A percentile compares a stretch with the other conserved stretches of the same genome.
These are phyloP conservation scores for Chelidonichthys spinosus DNA, from an alignment of 2,797 vertebrate genomes.

Conservation along the genomic window DNA sequence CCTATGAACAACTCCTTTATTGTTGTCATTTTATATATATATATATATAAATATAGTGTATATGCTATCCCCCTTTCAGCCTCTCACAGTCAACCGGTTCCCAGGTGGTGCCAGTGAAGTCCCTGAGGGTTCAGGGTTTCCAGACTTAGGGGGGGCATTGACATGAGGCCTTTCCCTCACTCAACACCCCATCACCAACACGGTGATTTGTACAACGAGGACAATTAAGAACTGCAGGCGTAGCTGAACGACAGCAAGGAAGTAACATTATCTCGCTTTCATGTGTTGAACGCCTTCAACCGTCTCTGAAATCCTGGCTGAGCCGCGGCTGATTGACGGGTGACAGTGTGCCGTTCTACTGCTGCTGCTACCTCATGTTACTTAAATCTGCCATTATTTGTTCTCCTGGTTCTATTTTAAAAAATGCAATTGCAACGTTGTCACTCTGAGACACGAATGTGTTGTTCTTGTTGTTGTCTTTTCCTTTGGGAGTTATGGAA, in stretches of 20 bases:
- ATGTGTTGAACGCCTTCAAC: not conserved
- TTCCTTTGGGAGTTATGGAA: slow-evolving; percentile 19
- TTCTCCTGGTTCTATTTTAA: not conserved
- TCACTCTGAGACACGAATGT: slow-evolving; percentile 21
- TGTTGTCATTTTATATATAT: no score
- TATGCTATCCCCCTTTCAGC: no score
- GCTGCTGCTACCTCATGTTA: not conserved
- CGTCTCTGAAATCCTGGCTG: slow-evolving; percentile 20
- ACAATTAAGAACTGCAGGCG: not conserved
- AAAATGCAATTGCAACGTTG: not conserved
- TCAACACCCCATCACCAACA: not conserved
- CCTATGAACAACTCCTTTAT: no score
- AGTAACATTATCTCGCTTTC: not conserved
- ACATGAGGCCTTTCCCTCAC: not conserved
- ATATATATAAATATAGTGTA: no score
- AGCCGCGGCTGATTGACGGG: slow-evolving; percentile 17
- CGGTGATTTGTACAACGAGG: not conserved
- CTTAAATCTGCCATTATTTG: not conserved
- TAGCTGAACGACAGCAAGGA: not conserved
- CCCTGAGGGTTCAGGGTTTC: not conserved
- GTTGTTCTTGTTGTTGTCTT: slow-evolving; percentile 22
- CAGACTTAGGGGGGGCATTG: not conserved
- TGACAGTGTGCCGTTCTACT: slow-evolving; percentile 13
- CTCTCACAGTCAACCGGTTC: not conserved
- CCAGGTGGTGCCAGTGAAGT: no score